Percentiles rank a stretch among this genome's conserved stretches.
Evolutionary conservation across 2,888 invertebrate species (phyloP).

Genomic region (Amitus sp.): DNA sequence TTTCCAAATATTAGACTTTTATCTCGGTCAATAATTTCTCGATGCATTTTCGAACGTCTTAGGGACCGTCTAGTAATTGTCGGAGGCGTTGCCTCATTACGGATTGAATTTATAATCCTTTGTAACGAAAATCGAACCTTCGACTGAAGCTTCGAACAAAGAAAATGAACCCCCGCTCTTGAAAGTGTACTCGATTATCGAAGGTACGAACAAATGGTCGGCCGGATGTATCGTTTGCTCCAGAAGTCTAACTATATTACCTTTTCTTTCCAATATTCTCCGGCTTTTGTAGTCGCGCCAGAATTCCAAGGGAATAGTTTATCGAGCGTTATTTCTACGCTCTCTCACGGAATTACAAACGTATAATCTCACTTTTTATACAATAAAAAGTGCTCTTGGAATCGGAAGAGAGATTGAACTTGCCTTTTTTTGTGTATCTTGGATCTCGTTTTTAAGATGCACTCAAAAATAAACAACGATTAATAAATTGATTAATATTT

Average conservation of each 20-base stretch:
- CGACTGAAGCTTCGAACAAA: constrained; percentile 34
- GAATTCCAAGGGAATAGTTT: neutral
- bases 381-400: no score
- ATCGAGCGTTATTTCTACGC: neutral
- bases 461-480: no score
- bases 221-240: constrained; percentile 28
- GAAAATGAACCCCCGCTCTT: constrained; percentile 39
- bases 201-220: constrained; percentile 42
- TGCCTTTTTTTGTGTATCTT: no score
- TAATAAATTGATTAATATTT: no score
- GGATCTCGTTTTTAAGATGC: no score
- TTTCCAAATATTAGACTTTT: no score
- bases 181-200: constrained; percentile 50
- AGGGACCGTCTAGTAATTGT: constrained; percentile 2
- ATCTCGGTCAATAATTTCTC: neutral
- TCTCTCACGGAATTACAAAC: neutral
- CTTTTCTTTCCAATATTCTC: neutral
- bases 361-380: neutral
- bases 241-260: constrained; percentile 28
- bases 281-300: neutral
- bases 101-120: constrained; percentile 30
- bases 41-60: neutral
- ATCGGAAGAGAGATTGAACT: no score
- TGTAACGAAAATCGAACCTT: constrained; percentile 42
- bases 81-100: constrained; percentile 19